These are phyloP conservation scores for Trialeurodes vaporariorum DNA, from an alignment of 1,140 invertebrate species.

Conservation along the genomic window DNA sequence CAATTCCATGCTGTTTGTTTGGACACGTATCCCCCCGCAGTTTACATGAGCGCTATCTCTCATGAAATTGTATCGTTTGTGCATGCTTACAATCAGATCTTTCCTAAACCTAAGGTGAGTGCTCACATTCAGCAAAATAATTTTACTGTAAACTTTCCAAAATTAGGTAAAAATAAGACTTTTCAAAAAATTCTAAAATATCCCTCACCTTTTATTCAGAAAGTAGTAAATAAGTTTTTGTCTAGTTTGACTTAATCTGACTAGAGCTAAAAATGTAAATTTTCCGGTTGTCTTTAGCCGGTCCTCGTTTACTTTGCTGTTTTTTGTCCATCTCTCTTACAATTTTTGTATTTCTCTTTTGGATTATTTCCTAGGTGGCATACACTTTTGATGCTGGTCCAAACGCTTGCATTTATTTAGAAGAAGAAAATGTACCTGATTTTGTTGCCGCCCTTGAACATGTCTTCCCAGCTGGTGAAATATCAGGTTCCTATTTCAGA, in stretches of 20 bases:
- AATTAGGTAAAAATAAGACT: too few species aligned
- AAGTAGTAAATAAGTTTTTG: too few species aligned
- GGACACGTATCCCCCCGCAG: constrained; percentile 88
- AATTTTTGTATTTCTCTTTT: too few species aligned
- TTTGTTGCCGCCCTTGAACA: constrained; percentile 52
- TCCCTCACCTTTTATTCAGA: too few species aligned
- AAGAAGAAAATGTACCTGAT: constrained; percentile 59
- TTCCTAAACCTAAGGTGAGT: constrained; percentile 49
- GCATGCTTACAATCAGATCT: constrained; percentile 63
- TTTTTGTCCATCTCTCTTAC: too few species aligned
- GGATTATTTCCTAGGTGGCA: constrained; percentile 58
- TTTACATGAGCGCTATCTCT: constrained; percentile 85
- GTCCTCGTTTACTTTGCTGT: too few species aligned
- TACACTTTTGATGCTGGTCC: constrained; percentile 98
- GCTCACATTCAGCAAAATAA: too few species aligned
- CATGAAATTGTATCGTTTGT: constrained; percentile 65
- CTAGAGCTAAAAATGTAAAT: too few species aligned
- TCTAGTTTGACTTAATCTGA: too few species aligned
- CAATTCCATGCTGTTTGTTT: constrained; percentile 90
- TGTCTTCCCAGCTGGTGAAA: constrained; percentile 50
- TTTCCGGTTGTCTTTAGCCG: too few species aligned
- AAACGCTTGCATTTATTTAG: constrained; percentile 83
- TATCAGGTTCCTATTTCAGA: constrained; percentile 5
- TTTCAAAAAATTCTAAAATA: too few species aligned
- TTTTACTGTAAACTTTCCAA: too few species aligned